Base-by-base conservation (phyloP, 2,888 invertebrate species). In the Schizotus pectinicornis region DNA sequence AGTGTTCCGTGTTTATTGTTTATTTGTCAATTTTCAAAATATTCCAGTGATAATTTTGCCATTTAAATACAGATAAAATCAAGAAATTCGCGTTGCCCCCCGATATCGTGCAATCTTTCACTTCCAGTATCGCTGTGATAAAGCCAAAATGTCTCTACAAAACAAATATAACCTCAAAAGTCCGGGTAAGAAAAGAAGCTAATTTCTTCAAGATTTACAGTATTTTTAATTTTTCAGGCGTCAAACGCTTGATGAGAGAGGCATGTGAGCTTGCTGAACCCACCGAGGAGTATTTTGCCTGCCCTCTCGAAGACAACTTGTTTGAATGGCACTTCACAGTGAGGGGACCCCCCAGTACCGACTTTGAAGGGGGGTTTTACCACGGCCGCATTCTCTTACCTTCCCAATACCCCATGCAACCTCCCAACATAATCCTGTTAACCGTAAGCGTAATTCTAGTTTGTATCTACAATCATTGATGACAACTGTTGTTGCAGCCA, bases 301-400 rank as follows among this genome's bases (percentile, higher is more conserved):
- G 90, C 72, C 97, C 97, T 1, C 79, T 96, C 43, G 95, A 95
- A 79, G 96, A 97, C 77, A 98, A 97, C 80, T 81, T 97, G 48
- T 97, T 98, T 79, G 97, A 97, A 78, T 98, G 97, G 97, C 97
- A 98, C 79, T 97, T 98, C 77, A 97, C 96, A 0, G 90, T 97
- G 2, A 86, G 91, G 72, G 97, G 96, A 5, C 94, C 96, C 1
- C 86, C 88, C 49, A 91, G 90, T 14, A 90, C 94, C 0, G 95
- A 95, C 68, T 97, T 95, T 79, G 92, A 92, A 69, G 90, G 89
- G 59, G 97, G 97, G 33, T 85, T 93, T 62, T 97, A 96, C 77
- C 97, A 98, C 78, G 97, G 94, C 3, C 84, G 95, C 68, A 95
- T 97, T 76, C 81, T 95, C 56, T 81, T 97, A 64, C 97, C 97